A percentile compares a stretch with the other conserved stretches of the same genome.
phyloP scores from a whole-genome alignment of 2,113 vertebrate genomes.

The Notothenia rossii region DNA sequence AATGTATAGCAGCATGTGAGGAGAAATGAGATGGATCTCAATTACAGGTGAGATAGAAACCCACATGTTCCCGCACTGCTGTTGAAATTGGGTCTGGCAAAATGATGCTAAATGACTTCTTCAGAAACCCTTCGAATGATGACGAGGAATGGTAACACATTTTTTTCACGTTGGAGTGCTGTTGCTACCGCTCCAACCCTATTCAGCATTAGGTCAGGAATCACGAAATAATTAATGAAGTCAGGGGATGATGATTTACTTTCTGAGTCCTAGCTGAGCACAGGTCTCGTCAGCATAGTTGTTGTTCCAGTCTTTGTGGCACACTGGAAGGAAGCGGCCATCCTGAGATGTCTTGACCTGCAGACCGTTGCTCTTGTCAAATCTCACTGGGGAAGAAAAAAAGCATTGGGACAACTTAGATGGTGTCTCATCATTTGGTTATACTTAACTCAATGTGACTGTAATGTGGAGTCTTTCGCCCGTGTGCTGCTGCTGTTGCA shows the following conservation, averaged over 20 bases:
- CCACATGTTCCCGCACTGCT: not conserved
- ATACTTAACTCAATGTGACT: not conserved
- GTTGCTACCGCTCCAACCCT: not conserved
- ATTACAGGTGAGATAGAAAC: conserved; percentile 32
- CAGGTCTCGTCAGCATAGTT: conserved; percentile 67
- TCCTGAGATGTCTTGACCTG: conserved; percentile 69
- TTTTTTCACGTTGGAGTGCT: not conserved
- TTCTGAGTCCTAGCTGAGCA: conserved; percentile 73
- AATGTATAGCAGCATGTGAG: conserved; percentile 35
- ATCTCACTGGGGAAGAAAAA: conserved; percentile 68
- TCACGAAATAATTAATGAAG: not conserved
- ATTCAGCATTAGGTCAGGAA: not conserved
- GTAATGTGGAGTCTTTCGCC: not conserved
- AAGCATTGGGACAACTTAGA: conserved; percentile 9
- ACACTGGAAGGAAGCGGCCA: conserved; percentile 77
- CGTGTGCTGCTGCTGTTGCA: conserved; percentile 3
- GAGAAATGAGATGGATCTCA: conserved; percentile 43
- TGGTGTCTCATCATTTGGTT: not conserved
- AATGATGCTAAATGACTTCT: conserved; percentile 14
- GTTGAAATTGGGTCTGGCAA: conserved; percentile 20
- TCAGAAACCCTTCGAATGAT: conserved; percentile 13
- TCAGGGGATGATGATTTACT: conserved; percentile 50
- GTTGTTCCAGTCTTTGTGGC: conserved; percentile 65
- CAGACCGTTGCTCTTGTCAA: conserved; percentile 48
- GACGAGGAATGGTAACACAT: not conserved